Base-by-base conservation (phyloP, 2,888 invertebrate species). In the Leucoptera coffeella region DNA sequence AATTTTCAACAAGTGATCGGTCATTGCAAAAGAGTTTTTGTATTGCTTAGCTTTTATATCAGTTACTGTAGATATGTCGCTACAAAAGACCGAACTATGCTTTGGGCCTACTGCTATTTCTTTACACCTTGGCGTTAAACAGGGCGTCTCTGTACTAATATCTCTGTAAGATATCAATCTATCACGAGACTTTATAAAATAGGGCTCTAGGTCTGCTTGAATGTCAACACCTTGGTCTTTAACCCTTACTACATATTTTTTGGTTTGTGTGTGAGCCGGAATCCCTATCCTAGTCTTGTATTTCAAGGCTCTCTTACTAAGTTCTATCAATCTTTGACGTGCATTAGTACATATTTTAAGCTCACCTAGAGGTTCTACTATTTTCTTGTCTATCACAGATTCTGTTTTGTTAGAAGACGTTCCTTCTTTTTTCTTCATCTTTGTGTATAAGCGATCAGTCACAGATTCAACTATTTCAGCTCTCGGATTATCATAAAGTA, bases 381-480 rank as follows among this genome's bases (percentile, higher is more conserved):
- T 49, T 44, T 60, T 67, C 34, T 46, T 69, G 21, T 67, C 71
- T 8, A 60, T 42, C 10, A 50, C 38, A 15, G 59, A 37, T 38
- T 74, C 52, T 39, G 71, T 47, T 50, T 64, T 47, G 20, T 65
- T 37, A 28, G 58, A 38, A 25, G 50, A 44, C 40, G 45, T 56
- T 58, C 57, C 73, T 54, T 60, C 74, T 59, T 56, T 77, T 56
- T 45, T 71, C 49, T 67, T 77, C 15, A 69, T 36, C 36, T 49
- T 78, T 1, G 76, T 71, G 42, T 82, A 83, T 9, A 83, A 51
- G 37, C 82, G 59, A 37, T 77, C 75, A 3, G 83, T 83, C 3
- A 83, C 83, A 0, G 81, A 80, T 3, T 82, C 80, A 3, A 83
- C 80, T 26, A 82, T 81, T 50, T 81, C 78, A 12, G 81, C 77